Evolutionary conservation across 1,140 invertebrate genomes (phyloP).

Genomic region (Cotesia glomerata): DNA sequence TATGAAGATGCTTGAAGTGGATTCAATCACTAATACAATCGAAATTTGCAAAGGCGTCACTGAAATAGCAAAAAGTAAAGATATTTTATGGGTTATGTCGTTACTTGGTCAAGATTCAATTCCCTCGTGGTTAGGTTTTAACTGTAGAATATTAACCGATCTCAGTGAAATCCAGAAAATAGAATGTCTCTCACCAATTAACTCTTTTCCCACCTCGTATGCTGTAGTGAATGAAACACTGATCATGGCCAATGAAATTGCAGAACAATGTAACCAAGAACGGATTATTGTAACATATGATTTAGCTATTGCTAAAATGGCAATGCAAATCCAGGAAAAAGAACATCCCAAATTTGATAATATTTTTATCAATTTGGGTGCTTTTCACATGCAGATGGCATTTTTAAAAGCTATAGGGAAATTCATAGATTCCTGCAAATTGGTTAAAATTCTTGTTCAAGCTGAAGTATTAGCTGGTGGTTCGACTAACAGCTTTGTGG

Average conservation of each 20-base stretch:
- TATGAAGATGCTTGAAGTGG: no score
- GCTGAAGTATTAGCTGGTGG: slow-evolving; percentile 48
- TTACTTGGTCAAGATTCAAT: slow-evolving; percentile 40
- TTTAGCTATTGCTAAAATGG: slow-evolving; percentile 28
- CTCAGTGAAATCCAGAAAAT: slow-evolving; percentile 42
- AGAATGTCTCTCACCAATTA: slow-evolving; percentile 30
- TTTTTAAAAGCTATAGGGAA: slow-evolving; percentile 56
- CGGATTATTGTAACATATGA: slow-evolving; percentile 31
- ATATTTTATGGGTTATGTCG: slow-evolving; percentile 46
- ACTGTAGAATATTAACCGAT: slow-evolving; percentile 39
- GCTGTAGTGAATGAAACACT: slow-evolving; percentile 41
- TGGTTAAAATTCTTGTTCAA: slow-evolving; percentile 48
- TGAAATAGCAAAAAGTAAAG: slow-evolving; percentile 36
- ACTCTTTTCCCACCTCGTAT: not conserved
- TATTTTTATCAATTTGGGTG: slow-evolving; percentile 54
- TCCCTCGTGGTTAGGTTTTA: slow-evolving; percentile 50
- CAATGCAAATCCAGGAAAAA: slow-evolving; percentile 46
- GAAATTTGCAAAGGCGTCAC: slow-evolving; percentile 12
- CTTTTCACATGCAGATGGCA: slow-evolving; percentile 54
- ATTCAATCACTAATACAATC: no score
- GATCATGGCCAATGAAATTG: slow-evolving; percentile 32
- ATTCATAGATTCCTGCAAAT: slow-evolving; percentile 48
- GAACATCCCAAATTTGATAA: slow-evolving; percentile 48
- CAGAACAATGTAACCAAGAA: slow-evolving; percentile 37
- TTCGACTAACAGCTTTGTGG: slow-evolving; percentile 52